Conservation (phyloP, 1,140 invertebrate genomes). For the Hyles euphorbiae region DNA sequence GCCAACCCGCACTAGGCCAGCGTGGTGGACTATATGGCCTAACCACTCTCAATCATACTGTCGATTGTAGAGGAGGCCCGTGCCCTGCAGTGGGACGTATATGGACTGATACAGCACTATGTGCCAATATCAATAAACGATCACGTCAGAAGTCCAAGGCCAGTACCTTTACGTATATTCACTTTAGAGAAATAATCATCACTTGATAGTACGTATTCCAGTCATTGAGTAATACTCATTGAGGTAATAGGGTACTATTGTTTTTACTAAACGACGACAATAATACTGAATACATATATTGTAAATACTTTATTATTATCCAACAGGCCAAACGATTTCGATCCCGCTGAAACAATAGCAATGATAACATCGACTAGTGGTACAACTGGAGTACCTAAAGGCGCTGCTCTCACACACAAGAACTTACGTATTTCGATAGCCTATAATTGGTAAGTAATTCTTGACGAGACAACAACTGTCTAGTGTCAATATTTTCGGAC, state of each 20-base stretch:
- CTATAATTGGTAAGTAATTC: neutral
- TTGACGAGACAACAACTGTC: no score
- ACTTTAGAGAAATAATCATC: neutral
- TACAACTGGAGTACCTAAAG: slow-evolving; percentile 1
- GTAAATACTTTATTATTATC: no score
- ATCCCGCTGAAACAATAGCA: neutral
- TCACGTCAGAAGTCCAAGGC: neutral
- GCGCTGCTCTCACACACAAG: slow-evolving; percentile 4
- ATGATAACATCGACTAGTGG: neutral
- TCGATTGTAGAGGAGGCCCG: no score
- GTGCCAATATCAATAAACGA: neutral
- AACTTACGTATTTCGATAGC: neutral
- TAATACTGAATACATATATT: no score
- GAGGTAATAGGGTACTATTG: no score
- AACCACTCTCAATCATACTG: no score
- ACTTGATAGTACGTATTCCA: neutral
- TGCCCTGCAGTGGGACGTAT: no score
- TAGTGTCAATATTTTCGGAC: no score
- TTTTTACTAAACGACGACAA: neutral
- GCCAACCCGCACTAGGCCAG: no score
- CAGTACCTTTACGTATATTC: no score
- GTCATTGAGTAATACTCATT: neutral
- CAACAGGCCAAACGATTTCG: slow-evolving; percentile 2
- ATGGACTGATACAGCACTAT: no score
- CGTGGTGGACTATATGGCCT: no score